Evolutionary conservation across 2,888 invertebrate genomes (phyloP), one percentile per base, ranked within the genome.

Genomic region (Pyrrhia umbra): DNA sequence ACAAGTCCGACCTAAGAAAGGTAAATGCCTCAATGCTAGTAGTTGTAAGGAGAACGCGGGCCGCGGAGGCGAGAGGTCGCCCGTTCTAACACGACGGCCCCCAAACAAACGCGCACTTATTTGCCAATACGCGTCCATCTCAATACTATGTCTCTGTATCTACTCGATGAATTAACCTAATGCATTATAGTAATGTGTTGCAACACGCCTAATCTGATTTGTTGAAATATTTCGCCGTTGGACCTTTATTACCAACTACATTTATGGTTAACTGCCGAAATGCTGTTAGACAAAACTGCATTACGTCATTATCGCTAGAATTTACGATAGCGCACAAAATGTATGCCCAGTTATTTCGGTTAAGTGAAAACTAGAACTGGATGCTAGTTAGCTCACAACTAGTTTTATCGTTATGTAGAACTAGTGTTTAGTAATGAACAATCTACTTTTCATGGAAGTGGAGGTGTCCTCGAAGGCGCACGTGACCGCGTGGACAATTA

Each of bases 1-100:
- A 93, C 94, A 94, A 89, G 88, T 88, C 87, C 88, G 89, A 92
- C 90, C 93, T 92, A 93, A 92, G 93, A 93, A 93, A 93, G 93
- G 93, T 92, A 93, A 93, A 93, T 92, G 90, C 92, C 86, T 93
- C 91, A 93, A 93, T 92, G 92, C 88, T 91, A 88, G 88, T 90
- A 88, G 88, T 81, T 82, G 85, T 85, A 85, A 77, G 80, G 82
- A 85, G 87, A 86, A 84, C 85, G 87, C 81, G 75, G 80, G 79
- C 65, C 66, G 84, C 85, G 87, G 85, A 88, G 88, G 87, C 91
- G 90, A 90, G 93, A 94, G 93, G 93, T 92, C 92, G 91, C 81
- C 91, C 93, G 86, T 88, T 93, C 92, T 90, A 91, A 89, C 88
- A 84, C 85, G 88, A 85, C 86, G 91, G 87, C 93, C 93, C 90